A percentile compares a stretch with the other conserved stretches of the same genome.
These are phyloP conservation scores for Myiopsitta monachus DNA, from an alignment of 2,113 vertebrate genomes.

Conservation along the genomic window DNA sequence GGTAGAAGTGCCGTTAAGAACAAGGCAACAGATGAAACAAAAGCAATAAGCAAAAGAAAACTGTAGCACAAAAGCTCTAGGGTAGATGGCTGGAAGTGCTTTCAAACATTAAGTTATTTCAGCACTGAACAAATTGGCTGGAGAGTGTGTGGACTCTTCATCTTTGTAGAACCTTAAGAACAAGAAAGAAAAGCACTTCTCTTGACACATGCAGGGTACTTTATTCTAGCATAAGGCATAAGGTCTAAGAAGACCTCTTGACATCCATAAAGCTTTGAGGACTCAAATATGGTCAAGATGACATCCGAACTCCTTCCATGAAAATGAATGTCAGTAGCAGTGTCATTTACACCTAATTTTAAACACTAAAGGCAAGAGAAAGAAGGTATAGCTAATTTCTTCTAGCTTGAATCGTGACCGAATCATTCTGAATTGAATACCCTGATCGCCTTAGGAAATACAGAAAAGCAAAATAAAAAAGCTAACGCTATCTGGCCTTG, in stretches of 20 bases:
- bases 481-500: neutral
- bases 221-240: neutral
- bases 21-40: neutral
- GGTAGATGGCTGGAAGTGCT: neutral
- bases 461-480: neutral
- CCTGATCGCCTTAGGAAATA: neutral
- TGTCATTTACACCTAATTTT: neutral
- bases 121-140: neutral
- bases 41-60: neutral
- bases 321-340: neutral
- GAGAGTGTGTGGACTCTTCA: neutral
- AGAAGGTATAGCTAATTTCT: neutral
- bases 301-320: neutral
- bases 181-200: neutral
- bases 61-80: neutral
- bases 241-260: neutral
- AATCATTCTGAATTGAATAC: neutral
- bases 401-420: neutral
- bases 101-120: neutral
- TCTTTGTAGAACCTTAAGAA: neutral
- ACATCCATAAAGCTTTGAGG: neutral
- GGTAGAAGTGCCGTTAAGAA: neutral
- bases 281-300: neutral
- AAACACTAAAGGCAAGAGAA: neutral
- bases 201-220: neutral